Evolutionary conservation across 1,140 invertebrate genomes (phyloP), one percentile per base, ranked within the genome.

Genomic region (Aphelenchoides besseyi): DNA sequence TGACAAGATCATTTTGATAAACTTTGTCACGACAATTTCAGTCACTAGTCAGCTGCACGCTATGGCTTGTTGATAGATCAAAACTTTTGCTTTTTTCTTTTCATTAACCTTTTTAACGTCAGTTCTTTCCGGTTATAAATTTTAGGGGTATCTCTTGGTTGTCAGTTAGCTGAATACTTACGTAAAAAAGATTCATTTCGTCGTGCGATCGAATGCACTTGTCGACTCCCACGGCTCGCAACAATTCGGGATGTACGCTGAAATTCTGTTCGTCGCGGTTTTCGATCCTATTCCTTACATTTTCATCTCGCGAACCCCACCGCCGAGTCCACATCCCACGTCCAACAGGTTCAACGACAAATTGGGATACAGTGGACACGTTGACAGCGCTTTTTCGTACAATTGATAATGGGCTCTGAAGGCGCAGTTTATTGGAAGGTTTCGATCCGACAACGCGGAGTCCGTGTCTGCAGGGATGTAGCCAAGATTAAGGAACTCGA

Each of bases 321-420:
- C 75, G 16, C 75, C 75, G 28, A 78, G 30, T 29, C 74, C 74
- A 55, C 74, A 75, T 41, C 74, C 74, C 5, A 75, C 62, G 29
- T 75, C 74, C 48, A 74, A 36, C n/a, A 29, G 37, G n/a, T 66
- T 18, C 36, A 48, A 23, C 1, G 30, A 8, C 33, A 75, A 75
- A 28, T 70, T 9, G 9, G 66, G 66, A 55, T 75, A 75, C 33
- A 48, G n/a, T 26, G 74, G 74, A 18, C 74, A 77, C n/a, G 63
- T 18, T 37, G 69, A 72, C 18, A 75, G 33, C 12, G 74, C 52
- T 68, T 77, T 75, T 70, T 75, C 74, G 52, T 75, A 75, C 9
- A 75, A 41, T 32, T 57, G 55, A 33, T 57, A 78, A 62, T 75
- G 74, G 28, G 75, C 8, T 52, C 33, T 37, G 16, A 33, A 26